These are phyloP conservation scores for Peromyscus aztecus DNA, from an alignment of 2,797 vertebrate species.

Conservation along the genomic window DNA sequence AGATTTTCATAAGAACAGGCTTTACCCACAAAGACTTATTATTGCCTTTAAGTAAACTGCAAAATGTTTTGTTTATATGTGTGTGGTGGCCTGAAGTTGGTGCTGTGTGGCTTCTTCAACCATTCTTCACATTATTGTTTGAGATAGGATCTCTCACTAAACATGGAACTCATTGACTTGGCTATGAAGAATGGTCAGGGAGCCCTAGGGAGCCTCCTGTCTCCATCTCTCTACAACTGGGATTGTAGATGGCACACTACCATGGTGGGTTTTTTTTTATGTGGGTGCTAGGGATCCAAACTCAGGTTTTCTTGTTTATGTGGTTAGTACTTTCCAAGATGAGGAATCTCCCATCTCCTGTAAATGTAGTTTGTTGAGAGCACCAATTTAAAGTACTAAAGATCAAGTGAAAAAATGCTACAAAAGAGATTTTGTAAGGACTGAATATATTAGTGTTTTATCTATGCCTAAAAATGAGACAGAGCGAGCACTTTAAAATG, in stretches of 20 bases:
- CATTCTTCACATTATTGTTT: neutral
- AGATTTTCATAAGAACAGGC: neutral
- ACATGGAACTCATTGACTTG: neutral
- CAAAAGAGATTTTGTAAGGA: constrained; percentile 95
- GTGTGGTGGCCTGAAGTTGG: neutral
- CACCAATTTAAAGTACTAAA: constrained; percentile 5
- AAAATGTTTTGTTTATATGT: neutral
- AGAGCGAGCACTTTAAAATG: neutral
- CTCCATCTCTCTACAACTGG: neutral
- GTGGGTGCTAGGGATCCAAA: neutral
- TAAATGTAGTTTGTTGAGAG: constrained; percentile 15
- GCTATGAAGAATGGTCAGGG: neutral
- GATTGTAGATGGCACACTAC: neutral
- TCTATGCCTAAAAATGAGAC: constrained; percentile 91
- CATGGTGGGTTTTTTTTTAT: too few relatives aligned
- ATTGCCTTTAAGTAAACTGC: constrained; percentile 32
- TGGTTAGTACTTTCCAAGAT: neutral
- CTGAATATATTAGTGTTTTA: constrained; percentile 90
- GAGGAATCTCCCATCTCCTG: neutral
- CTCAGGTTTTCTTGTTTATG: neutral
- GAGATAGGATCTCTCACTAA: neutral
- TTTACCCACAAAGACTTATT: neutral
- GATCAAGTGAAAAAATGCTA: constrained; percentile 73
- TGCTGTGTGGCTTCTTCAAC: neutral
- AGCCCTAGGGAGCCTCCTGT: too few relatives aligned